These are phyloP conservation scores for Callionymus lyra DNA, from an alignment of 2,113 vertebrate species.

Conservation along the genomic window DNA sequence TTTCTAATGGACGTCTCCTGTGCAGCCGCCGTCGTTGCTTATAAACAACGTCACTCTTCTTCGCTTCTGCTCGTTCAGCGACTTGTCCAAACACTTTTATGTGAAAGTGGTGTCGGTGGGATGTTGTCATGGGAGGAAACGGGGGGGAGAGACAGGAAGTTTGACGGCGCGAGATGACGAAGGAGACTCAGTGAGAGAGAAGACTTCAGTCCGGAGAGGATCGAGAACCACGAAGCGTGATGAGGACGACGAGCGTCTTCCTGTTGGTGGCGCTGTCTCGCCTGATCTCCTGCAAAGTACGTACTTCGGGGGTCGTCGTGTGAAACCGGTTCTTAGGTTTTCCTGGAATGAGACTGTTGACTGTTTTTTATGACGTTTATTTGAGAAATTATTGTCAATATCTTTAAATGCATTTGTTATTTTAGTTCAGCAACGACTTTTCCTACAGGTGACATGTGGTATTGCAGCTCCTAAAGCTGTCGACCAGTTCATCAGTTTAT, in stretches of 20 bases:
- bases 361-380: no score
- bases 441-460: no score
- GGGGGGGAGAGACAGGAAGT: constrained; percentile 9
- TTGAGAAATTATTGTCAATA: background rate
- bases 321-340: no score
- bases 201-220: constrained; percentile 15
- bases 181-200: constrained; percentile 11
- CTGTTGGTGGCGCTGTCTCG: constrained; percentile 40
- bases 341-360: no score
- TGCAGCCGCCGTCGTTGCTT: no score
- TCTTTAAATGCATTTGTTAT: no score
- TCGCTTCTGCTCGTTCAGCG: constrained; percentile 29
- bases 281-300: constrained; percentile 46
- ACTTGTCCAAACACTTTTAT: constrained; percentile 9
- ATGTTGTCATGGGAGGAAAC: constrained; percentile 18
- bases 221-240: constrained; percentile 27
- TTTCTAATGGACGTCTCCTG: constrained; percentile 44
- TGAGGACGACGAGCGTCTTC: constrained; percentile 47
- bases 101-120: background rate
- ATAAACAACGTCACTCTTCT: no score
- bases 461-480: no score
- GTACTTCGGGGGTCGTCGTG: no score
- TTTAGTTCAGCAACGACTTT: no score
- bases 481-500: no score
- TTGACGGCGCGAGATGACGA: constrained; percentile 2